Evolutionary conservation across 2,113 vertebrate species (phyloP).

Genomic region (Otocyon megalotis): DNA sequence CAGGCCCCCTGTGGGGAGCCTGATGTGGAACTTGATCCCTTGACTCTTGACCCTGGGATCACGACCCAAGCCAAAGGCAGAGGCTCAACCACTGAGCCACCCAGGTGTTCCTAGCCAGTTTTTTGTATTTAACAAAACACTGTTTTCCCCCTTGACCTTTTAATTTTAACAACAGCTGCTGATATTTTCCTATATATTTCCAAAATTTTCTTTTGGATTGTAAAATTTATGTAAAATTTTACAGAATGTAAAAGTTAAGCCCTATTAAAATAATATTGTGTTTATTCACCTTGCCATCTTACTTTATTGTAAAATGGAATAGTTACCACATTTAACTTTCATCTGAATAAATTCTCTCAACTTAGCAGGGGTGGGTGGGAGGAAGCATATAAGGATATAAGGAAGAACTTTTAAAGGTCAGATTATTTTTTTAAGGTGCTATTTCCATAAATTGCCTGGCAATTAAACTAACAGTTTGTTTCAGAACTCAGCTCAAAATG

Average conservation of each 20-base stretch:
- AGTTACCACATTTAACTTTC: constrained; percentile 13
- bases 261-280: neutral
- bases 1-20: too few relatives aligned
- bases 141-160: neutral
- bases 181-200: neutral
- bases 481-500: neutral
- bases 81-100: too few relatives aligned
- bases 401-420: neutral
- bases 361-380: neutral
- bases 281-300: neutral
- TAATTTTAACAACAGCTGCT: neutral
- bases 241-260: neutral
- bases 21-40: too few relatives aligned
- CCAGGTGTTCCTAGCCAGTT: too few relatives aligned
- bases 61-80: too few relatives aligned
- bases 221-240: neutral
- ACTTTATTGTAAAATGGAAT: constrained; percentile 2
- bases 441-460: constrained; percentile 41
- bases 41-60: too few relatives aligned
- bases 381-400: neutral
- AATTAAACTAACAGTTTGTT: neutral
- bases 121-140: neutral
- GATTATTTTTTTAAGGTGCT: neutral
- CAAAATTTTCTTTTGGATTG: neutral
- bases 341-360: neutral